Evolutionary conservation across 2,113 vertebrate species (phyloP), one percentile per base, ranked within the genome.

Genomic region (Proterorhinus semilunaris): DNA sequence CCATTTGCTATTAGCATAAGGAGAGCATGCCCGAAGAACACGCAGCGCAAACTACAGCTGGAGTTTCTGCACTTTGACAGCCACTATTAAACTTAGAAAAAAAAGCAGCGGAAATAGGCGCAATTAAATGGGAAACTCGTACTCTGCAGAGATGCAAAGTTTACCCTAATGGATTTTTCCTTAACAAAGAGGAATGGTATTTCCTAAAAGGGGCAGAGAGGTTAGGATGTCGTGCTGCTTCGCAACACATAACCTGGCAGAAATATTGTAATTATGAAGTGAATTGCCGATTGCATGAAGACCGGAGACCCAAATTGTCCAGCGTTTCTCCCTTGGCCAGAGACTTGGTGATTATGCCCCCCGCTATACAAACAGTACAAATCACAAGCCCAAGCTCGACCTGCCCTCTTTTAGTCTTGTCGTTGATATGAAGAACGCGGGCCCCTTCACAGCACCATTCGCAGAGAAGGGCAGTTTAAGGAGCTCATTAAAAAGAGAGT

Each of bases 401-500:
- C 79, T 73, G 78, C 68, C 67, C 62, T 78, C 71, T 71, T 79
- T 80, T 87, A 82, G 71, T 51, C 36, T 17, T 52, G 64, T 74
- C 65, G 74, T 83, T 82, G 75, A 83, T 83, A 67, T 67, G 62
- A 80, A 87, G 68, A 55, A 54, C 55, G 70, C n/a, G 47, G 65
- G 49, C 75, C 76, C 44, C 66, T 54, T 78, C 71, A 62, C 66
- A 76, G 74, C 65, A 70, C 74, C 65, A 70, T 78, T 74, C 46
- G 55, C 6, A 6, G 71, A 8, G 51, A 16, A 61, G 17, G 55
- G 66, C 68, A 83, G 72, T 84, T 86, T 74, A 70, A 70, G 68
- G 17, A 69, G 78, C 79, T 82, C 83, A 82, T 84, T 84, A 86
- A 86, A 78, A 80, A 77, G 70, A 59, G 79, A 80, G 67, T 51